phyloP scores from a whole-genome alignment of 2,888 invertebrate species.

The Hypsopygia costalis region DNA sequence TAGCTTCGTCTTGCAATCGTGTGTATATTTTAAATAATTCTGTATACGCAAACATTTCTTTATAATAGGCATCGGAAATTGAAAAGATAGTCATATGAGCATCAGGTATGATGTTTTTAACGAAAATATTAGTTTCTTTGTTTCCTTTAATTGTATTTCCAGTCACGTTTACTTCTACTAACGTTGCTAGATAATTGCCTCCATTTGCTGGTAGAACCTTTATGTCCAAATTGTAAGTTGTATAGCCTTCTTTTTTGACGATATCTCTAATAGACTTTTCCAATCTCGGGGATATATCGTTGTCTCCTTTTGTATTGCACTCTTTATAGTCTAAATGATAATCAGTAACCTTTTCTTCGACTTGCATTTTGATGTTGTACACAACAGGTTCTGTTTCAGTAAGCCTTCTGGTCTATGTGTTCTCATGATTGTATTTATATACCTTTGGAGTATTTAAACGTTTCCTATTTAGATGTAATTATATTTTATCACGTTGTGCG shows the following conservation, averaged over 20 bases:
- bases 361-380: neutral
- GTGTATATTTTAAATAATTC: conserved; percentile 27
- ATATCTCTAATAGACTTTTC: conserved; percentile 28
- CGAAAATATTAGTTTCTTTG: conserved; percentile 36
- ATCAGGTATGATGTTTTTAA: conserved; percentile 31
- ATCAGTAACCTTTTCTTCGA: conserved; percentile 1
- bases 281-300: conserved; percentile 17
- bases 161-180: conserved; percentile 32
- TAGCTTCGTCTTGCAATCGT: conserved; percentile 26
- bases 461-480: conserved; percentile 5
- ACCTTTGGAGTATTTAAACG: neutral
- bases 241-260: conserved; percentile 27
- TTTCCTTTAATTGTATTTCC: conserved; percentile 25
- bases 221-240: conserved; percentile 22
- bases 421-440: neutral
- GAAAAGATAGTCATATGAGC: conserved; percentile 22
- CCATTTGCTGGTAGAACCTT: conserved; percentile 34
- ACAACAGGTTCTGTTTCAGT: neutral
- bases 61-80: conserved; percentile 25
- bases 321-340: neutral
- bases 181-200: conserved; percentile 35
- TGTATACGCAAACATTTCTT: conserved; percentile 33
- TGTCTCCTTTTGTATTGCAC: neutral
- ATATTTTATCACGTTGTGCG: neutral
- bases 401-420: neutral